Conservation (phyloP, 2,113 vertebrate genomes). For the Coracopsis vasa region DNA sequence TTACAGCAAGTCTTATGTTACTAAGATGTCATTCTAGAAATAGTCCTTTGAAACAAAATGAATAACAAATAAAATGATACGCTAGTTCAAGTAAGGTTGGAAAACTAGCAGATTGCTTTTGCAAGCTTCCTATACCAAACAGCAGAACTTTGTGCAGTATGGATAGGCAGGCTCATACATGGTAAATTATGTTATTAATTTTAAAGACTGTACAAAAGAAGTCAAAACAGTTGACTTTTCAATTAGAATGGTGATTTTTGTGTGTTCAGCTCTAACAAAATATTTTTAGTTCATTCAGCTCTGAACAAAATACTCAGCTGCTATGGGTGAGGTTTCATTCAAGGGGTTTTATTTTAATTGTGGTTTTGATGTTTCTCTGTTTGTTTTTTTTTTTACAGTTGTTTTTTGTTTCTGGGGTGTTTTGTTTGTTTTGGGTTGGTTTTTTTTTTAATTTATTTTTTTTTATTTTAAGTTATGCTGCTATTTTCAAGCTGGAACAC, state of each 20-base stretch:
- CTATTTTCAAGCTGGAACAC: not conserved
- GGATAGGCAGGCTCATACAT: not conserved
- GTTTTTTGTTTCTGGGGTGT: not conserved
- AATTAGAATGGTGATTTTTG: not conserved
- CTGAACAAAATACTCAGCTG: not conserved
- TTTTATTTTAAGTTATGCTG: not conserved
- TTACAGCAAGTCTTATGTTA: not conserved
- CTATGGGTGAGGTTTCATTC: not conserved
- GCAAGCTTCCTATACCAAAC: not conserved
- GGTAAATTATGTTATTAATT: not conserved
- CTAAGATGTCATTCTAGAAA: not conserved
- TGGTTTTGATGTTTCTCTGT: too few relatives aligned
- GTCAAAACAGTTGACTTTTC: not conserved
- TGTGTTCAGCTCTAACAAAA: not conserved
- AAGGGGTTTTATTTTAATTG: not conserved
- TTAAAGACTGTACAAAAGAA: not conserved
- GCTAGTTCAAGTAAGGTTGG: not conserved
- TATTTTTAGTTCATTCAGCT: not conserved
- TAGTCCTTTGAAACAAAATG: not conserved
- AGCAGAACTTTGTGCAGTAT: not conserved
- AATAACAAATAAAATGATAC: not conserved
- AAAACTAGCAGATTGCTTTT: not conserved
- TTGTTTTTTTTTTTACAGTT: not conserved
- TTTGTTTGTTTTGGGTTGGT: not conserved
- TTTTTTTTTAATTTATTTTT: not conserved